Evolutionary conservation across 2,797 vertebrate genomes (phyloP), one percentile per base, ranked within the genome.

Genomic region (Dromococcyx pavoninus): DNA sequence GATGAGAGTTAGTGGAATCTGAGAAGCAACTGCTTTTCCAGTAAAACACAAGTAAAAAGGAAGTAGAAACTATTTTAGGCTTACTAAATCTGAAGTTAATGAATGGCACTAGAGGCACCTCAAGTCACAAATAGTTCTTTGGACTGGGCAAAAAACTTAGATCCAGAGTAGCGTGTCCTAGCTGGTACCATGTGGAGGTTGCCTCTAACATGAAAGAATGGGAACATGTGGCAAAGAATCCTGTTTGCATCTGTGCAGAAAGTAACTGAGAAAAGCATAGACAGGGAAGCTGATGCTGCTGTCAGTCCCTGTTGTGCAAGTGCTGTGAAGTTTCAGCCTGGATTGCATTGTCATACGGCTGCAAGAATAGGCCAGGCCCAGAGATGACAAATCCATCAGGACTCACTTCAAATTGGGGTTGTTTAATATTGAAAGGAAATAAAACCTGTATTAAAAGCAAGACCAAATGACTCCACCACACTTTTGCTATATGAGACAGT

Each of bases 121-220:
- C 33, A 60, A 72, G 41, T 60, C 58, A 72, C 2, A 0, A 72
- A 37, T 17, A 35, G 51, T 30, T 72, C 50, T 75, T 48, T 69
- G 74, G 75, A 30, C 35, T 53, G 61, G 33, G 35, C 6, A 14
- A 83, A 56, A 43, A 70, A 3, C 57, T 58, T 11, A 32, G n/a
- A 71, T 67, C 53, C 30, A 62, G 73, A 81, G 51, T 0, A n/a
- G 50, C 15, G 54, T 10, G 71, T 76, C 30, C 37, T 54, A 19
- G 22, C 50, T 62, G 67, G 33, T 62, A 61, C 54, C 60, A 56
- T 1, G 7, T 56, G 58, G 30, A 39, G 56, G 54, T 84, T 95
- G 91, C 78, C 88, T 95, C 74, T 51, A 69, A 76, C 79, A 39
- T 76, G 91, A 93, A 94, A 93, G 57, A 82, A 70, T 7, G 3